Percentiles rank a stretch among this genome's conserved stretches.
Conservation (phyloP, 2,113 vertebrate species). For the Climacteris rufus region DNA sequence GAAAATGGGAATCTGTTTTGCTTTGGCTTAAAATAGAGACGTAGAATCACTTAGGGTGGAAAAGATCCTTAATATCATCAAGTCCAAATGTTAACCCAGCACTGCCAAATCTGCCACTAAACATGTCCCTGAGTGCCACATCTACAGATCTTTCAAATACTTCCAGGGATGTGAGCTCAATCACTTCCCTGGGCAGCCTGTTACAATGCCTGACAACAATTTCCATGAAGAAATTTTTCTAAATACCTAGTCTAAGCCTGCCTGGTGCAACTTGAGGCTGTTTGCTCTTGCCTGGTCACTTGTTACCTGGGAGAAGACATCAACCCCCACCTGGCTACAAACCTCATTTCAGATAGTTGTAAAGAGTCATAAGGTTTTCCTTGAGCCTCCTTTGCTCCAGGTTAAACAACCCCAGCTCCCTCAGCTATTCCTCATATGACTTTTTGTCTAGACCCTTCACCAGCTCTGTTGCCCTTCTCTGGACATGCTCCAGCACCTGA, state of each 20-base stretch:
- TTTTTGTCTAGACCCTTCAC: neutral
- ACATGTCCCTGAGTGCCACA: neutral
- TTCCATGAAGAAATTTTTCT: neutral
- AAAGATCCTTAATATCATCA: neutral
- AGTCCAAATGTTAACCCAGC: neutral
- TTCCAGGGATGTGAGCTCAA: neutral
- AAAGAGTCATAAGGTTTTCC: neutral
- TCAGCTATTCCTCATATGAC: neutral
- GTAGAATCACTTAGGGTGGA: neutral
- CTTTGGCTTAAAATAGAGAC: neutral
- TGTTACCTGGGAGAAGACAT: neutral
- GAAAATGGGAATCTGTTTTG: neutral
- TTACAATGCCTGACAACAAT: neutral
- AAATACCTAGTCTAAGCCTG: neutral
- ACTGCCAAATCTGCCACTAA: neutral
- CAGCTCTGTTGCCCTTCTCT: neutral
- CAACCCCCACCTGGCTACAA: neutral
- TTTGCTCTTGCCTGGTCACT: neutral
- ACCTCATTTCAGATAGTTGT: neutral
- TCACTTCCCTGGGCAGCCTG: neutral
- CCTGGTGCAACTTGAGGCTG: accelerated
- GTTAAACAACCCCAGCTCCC: neutral
- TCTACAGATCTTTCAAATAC: neutral
- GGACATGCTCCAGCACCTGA: neutral
- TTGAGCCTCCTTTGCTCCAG: neutral